Conservation (phyloP, 2,888 invertebrate species). For the Eumerus sabulonum region DNA sequence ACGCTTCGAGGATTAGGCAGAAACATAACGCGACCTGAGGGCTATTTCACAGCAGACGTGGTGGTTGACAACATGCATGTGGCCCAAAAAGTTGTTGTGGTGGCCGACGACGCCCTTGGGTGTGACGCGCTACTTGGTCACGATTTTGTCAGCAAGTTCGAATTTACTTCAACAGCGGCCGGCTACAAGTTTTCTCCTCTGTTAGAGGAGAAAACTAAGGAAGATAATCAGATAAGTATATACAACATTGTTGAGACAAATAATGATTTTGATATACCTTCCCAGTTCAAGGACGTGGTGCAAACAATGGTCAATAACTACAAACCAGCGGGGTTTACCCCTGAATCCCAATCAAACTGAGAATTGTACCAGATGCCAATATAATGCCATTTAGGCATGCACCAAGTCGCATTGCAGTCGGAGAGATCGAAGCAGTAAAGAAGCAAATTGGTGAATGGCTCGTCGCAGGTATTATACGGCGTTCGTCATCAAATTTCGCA, state of each 20-base stretch:
- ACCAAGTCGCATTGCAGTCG: conserved; percentile 10
- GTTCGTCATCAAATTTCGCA: background rate
- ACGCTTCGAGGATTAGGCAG: conserved; percentile 21
- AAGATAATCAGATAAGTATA: conserved; percentile 31
- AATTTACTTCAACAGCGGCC: conserved; percentile 19
- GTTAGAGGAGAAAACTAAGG: conserved; percentile 6
- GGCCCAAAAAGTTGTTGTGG: conserved; percentile 32
- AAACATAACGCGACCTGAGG: conserved; percentile 14
- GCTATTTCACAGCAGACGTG: conserved; percentile 34
- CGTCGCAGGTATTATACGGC: background rate
- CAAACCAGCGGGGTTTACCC: conserved; percentile 1
- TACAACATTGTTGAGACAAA: conserved; percentile 23
- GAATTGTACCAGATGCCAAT: background rate
- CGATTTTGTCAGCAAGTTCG: conserved; percentile 27
- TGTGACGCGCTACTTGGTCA: conserved; percentile 42
- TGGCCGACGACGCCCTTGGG: conserved; percentile 25
- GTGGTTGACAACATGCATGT: conserved; percentile 28
- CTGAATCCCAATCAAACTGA: too few relatives aligned
- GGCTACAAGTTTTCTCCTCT: conserved; percentile 29
- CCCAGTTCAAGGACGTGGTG: conserved; percentile 27
- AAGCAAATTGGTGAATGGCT: conserved; percentile 1
- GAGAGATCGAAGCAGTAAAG: background rate
- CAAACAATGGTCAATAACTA: conserved; percentile 22
- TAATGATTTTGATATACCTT: conserved; percentile 21
- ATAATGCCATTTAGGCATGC: conserved; percentile 8